Evolutionary conservation across 2,888 invertebrate species (phyloP), one percentile per base, ranked within the genome.

Genomic region (Caenorhabditis sp.): DNA sequence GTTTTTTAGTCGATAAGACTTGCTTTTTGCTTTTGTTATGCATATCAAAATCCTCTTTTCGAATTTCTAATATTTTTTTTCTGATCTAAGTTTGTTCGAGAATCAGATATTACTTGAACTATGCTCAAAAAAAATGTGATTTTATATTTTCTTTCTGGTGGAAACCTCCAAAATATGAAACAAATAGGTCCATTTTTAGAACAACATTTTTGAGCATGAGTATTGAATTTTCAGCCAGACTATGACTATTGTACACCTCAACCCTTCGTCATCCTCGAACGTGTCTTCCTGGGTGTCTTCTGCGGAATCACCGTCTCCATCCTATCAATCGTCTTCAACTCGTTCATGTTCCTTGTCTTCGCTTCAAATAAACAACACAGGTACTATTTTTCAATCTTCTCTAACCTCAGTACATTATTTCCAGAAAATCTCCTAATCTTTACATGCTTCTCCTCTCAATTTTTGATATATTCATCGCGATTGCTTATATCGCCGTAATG

Each of bases 381-480:
- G 81, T 81, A 31, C 25, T 4, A 17, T 43, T 23, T 49, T 20
- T 53, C n/a, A n/a, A n/a, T n/a, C n/a, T n/a, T 10, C 20, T 49
- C n/a, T 10, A 4, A 54, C n/a, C 7, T 54, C 25, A 58, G 21
- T 23, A 17, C 21, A 53, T n/a, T 23, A 49, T 12, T 66, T 80
- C 62, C 69, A 80, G 82, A 63, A 77, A 78, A 43, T 79, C 81
- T 0, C 76, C 80, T 52, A 81, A 81, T 58, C 67, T 83, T 25
- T 83, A 79, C 63, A 63, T 83, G 23, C 65, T 78, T 1, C 57
- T 81, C 10, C 75, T 83, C 23, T 78, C 83, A 5, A 63, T 81
- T 26, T 78, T 78, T 60, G 83, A 83, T 63, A 77, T 81, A 25
- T 79, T 81, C 67, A 78, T 81, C 63, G 74, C 76, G 17, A 70